Conservation (phyloP, 2,797 vertebrate species). For the Rhynchonycteris naso region DNA sequence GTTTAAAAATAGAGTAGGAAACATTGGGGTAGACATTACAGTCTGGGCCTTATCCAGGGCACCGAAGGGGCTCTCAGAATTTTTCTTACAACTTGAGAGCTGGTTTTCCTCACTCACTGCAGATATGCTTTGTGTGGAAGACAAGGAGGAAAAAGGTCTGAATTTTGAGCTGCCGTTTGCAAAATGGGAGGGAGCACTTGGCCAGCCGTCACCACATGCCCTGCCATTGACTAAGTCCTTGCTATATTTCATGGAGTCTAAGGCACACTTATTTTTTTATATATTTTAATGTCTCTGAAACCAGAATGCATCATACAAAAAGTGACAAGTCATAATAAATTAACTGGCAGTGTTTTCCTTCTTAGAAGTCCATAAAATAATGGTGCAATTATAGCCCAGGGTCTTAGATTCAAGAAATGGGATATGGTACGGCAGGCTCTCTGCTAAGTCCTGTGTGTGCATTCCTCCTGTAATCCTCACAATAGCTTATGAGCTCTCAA, state of each 20-base stretch:
- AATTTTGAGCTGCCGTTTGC: neutral
- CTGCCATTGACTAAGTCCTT: neutral
- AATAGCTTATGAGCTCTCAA: fast-evolving
- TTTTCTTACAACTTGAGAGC: neutral
- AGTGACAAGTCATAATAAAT: neutral
- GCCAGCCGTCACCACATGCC: fast-evolving
- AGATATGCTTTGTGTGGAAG: neutral
- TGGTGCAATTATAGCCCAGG: neutral
- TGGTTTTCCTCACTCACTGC: neutral
- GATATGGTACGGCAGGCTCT: fast-evolving
- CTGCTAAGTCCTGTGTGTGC: fast-evolving
- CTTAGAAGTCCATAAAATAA: neutral
- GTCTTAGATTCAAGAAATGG: neutral
- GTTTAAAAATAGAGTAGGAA: neutral
- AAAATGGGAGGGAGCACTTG: neutral
- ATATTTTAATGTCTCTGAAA: conserved; percentile 14
- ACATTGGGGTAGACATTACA: neutral
- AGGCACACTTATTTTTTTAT: neutral
- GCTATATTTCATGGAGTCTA: neutral
- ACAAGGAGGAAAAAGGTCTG: neutral
- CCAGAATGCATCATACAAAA: neutral
- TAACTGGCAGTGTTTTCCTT: neutral
- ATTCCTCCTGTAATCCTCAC: neutral
- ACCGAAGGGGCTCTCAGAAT: neutral
- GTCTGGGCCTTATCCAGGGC: neutral